These are phyloP conservation scores for Ia io DNA, from an alignment of 2,113 vertebrate species.

Conservation along the genomic window DNA sequence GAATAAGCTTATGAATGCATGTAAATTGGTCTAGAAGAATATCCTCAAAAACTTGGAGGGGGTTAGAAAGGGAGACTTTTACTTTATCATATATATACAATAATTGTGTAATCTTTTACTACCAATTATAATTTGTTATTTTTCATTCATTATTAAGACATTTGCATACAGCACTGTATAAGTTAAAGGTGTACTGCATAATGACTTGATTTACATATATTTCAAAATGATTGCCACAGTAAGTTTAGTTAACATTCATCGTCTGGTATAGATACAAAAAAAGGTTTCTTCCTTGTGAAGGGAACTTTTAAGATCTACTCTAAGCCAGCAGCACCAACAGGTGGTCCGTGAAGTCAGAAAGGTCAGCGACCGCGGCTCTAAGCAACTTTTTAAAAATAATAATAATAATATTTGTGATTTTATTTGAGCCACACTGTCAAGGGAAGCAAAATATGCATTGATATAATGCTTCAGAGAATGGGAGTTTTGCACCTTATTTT, in stretches of 20 bases:
- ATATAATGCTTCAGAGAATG: too few species aligned
- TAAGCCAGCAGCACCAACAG: not conserved
- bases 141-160: not conserved
- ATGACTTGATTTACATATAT: not conserved
- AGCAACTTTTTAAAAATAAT: too few species aligned
- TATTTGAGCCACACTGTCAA: too few species aligned
- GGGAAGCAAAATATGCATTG: too few species aligned
- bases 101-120: not conserved
- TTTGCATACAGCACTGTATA: not conserved
- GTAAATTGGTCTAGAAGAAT: not conserved
- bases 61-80: not conserved
- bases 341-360: too few species aligned
- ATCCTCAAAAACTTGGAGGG: not conserved
- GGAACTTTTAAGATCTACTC: not conserved
- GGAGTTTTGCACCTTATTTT: too few species aligned
- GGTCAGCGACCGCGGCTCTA: not conserved
- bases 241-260: not conserved
- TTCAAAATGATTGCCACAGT: not conserved
- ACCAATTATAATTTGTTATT: not conserved
- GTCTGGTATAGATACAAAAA: not conserved
- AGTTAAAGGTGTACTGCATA: not conserved
- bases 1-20: not conserved
- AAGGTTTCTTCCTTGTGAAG: not conserved
- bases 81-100: not conserved
- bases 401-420: too few species aligned